Evolutionary conservation across 1,140 invertebrate genomes (phyloP), one percentile per base, ranked within the genome.

Genomic region (Conopomorpha cramerella): DNA sequence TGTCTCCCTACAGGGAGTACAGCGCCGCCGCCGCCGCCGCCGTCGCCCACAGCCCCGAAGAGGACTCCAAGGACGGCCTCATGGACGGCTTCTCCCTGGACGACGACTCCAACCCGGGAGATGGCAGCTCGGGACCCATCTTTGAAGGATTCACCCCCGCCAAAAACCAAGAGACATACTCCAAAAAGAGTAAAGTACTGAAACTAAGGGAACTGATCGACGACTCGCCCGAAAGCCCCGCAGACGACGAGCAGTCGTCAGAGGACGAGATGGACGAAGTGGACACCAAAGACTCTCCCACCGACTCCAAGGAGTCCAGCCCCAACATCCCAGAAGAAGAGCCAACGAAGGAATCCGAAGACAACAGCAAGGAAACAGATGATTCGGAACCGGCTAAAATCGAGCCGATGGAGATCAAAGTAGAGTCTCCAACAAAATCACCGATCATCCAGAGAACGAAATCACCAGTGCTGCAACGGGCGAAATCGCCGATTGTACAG

Each of bases 31-130:
- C 60, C 7, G 62, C 63, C 19, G 41, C 39, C 2, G 43, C 55
- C 0, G 53, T 39, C 10, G 49, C 53, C 13, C 58, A 65, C 18
- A 72, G 55, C 15, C 66, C 64, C 4, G 77, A 79, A 19, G 82
- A 83, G 34, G 79, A 83, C 37, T 79, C 80, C 1, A 84, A 85
- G 50, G 82, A 83, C 43, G 77, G 77, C 10, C 46, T 82, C 3
- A n/a, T n/a, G n/a, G n/a, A n/a, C n/a, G n/a, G n/a, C n/a, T 86
- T 86, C 48, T 81, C 80, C 1, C 62, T 79, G 42, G 78, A 81
- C 15, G 80, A 81, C 38, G 80, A 85, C 33, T 77, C 81, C 0
- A 78, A 84, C 17, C 73, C 80, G 2, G 67, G 72, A 14, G 71
- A 78, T 8, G 65, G 74, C 13, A 67, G 70, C 34, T 77, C 60